These are phyloP conservation scores for Gonioctena quinquepunctata DNA, from an alignment of 1,140 invertebrate species.

Conservation along the genomic window DNA sequence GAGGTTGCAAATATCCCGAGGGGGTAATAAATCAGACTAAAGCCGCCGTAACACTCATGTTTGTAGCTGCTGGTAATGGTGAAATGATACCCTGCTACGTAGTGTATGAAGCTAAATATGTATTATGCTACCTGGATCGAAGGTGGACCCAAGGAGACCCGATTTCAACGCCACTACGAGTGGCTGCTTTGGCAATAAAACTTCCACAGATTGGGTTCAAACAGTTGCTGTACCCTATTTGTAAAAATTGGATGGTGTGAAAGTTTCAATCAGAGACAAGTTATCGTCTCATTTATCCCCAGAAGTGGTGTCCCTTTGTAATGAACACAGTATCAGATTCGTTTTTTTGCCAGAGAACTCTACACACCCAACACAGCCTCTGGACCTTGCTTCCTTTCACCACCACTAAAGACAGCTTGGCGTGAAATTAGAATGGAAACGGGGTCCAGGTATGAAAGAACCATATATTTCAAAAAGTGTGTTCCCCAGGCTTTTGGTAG, in stretches of 20 bases:
- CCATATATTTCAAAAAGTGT: too few species aligned
- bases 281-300: constrained; percentile 51
- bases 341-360: constrained; percentile 52
- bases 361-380: constrained; percentile 50
- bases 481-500: too few species aligned
- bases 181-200: constrained; percentile 42
- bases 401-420: constrained; percentile 51
- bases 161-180: constrained; percentile 52
- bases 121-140: constrained; percentile 51
- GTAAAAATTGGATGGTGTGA: constrained; percentile 40
- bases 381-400: constrained; percentile 54
- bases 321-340: constrained; percentile 51
- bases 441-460: too few species aligned
- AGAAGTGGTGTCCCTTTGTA: constrained; percentile 47
- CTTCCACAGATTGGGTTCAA: constrained; percentile 55
- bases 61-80: constrained; percentile 31
- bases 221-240: too few species aligned
- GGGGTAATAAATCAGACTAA: background rate
- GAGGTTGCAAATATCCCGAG: constrained; percentile 7
- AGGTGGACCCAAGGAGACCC: constrained; percentile 42
- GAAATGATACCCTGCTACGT: constrained; percentile 48
- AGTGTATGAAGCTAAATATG: constrained; percentile 53
- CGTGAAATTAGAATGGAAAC: too few species aligned
- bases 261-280: constrained; percentile 54
- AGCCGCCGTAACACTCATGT: background rate